phyloP scores from a whole-genome alignment of 2,888 invertebrate species.

The Sisyra terminalis region DNA sequence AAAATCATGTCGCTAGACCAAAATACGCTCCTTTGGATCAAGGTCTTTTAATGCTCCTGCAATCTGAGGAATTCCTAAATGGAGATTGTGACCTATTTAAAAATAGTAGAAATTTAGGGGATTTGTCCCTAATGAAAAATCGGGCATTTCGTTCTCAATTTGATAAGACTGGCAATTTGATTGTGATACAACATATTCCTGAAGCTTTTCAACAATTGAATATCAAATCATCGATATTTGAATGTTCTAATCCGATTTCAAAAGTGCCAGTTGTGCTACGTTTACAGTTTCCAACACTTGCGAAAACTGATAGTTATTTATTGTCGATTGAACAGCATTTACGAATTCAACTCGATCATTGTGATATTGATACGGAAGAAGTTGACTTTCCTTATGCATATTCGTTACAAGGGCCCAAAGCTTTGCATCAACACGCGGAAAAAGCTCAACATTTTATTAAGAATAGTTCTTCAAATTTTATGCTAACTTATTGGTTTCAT shows the following conservation, averaged over 20 bases:
- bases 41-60: not conserved
- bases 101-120: conserved; percentile 30
- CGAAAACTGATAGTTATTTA: not conserved
- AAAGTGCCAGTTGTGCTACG: no score
- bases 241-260: no score
- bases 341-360: not conserved
- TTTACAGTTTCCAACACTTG: no score
- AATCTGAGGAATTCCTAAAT: not conserved
- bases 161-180: no score
- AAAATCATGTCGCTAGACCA: not conserved
- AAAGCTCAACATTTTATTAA: conserved; percentile 9
- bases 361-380: conserved; percentile 1
- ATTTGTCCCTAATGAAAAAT: conserved; percentile 40
- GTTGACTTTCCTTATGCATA: conserved; percentile 1
- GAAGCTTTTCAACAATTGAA: no score
- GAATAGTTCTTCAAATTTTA: conserved; percentile 6
- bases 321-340: not conserved
- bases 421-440: conserved; percentile 4
- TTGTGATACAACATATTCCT: no score
- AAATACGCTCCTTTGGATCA: not conserved
- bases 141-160: conserved; percentile 41
- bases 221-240: no score
- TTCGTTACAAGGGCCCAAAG: conserved; percentile 4
- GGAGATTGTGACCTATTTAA: not conserved
- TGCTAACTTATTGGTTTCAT: conserved; percentile 10